Evolutionary conservation across 2,113 vertebrate species (phyloP).

Genomic region (Sander lucioperca): DNA sequence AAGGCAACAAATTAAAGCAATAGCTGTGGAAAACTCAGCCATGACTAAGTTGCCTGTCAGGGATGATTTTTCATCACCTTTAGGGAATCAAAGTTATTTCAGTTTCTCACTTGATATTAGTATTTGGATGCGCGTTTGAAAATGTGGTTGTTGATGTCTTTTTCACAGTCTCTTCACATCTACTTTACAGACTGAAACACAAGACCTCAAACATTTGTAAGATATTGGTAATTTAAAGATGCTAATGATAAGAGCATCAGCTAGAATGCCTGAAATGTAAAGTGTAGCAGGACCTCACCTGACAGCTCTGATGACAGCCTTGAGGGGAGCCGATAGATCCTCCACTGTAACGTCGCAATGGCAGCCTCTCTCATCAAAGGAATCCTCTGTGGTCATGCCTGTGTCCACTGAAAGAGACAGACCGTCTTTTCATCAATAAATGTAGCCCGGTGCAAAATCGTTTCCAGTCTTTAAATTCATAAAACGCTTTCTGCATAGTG

Average conservation of each 20-base stretch:
- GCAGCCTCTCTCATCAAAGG: constrained; percentile 94
- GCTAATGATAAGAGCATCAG: neutral
- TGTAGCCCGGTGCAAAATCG: constrained; percentile 8
- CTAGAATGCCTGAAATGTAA: neutral
- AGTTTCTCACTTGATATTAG: too few species aligned
- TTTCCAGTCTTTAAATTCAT: constrained; percentile 42
- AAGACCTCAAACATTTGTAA: neutral
- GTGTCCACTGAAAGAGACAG: constrained; percentile 88
- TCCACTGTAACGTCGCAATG: constrained; percentile 96
- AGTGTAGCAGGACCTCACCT: constrained; percentile 85
- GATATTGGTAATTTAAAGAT: neutral
- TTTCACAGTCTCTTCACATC: too few species aligned
- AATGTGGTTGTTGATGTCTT: too few species aligned
- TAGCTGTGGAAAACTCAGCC: too few species aligned
- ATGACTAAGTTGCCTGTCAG: too few species aligned
- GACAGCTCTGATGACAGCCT: constrained; percentile 96
- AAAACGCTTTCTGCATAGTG: constrained; percentile 34
- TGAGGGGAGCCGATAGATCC: constrained; percentile 95
- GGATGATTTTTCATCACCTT: too few species aligned
- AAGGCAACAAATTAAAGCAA: too few species aligned
- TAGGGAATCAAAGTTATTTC: too few species aligned
- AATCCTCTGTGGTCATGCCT: constrained; percentile 91
- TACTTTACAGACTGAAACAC: too few species aligned
- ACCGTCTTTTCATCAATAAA: constrained; percentile 36
- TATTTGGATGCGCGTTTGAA: too few species aligned